A percentile compares a stretch with the other conserved stretches of the same genome.
These are phyloP conservation scores for Pituophis catenifer DNA, from an alignment of 2,113 vertebrate genomes.

Conservation along the genomic window DNA sequence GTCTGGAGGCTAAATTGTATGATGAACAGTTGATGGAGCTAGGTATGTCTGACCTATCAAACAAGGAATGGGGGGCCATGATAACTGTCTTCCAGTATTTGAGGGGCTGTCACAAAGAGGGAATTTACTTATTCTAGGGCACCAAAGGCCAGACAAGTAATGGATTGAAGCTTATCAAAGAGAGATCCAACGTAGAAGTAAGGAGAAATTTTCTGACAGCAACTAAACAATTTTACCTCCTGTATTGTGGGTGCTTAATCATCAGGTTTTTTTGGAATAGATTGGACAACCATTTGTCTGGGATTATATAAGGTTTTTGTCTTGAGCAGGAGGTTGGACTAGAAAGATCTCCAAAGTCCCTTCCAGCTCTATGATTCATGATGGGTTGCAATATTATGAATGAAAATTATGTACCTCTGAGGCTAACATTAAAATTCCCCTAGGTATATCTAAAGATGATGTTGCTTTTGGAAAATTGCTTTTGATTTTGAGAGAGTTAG, in stretches of 20 bases:
- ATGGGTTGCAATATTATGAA: neutral
- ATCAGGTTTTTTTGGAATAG: no score
- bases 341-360: neutral
- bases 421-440: neutral
- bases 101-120: neutral
- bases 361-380: neutral
- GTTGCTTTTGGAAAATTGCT: neutral
- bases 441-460: neutral
- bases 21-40: no score
- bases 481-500: neutral
- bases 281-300: no score
- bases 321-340: neutral
- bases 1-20: neutral
- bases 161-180: neutral
- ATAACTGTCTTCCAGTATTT: neutral
- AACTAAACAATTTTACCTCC: neutral
- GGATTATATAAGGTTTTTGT: neutral
- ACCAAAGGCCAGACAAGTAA: neutral
- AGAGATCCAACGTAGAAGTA: neutral
- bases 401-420: neutral
- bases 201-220: neutral
- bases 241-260: neutral
- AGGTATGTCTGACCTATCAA: no score
- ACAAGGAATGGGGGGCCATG: no score
- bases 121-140: neutral